Conservation (phyloP, 2,888 invertebrate species). For the Raillietiella orientalis region DNA sequence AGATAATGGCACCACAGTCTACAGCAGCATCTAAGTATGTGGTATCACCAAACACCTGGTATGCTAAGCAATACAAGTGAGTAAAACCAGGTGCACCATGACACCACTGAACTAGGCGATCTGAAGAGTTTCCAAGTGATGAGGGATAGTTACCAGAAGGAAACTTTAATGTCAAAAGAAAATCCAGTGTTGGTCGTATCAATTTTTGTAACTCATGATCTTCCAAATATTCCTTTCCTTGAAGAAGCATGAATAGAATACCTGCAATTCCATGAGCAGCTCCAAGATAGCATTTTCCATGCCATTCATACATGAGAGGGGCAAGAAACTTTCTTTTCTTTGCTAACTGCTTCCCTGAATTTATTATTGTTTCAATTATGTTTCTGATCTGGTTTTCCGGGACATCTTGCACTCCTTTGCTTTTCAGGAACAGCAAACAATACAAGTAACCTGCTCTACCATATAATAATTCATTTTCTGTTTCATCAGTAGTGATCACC, state of each 20-base stretch:
- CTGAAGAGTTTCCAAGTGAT: conserved; percentile 17
- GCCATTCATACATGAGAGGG: conserved; percentile 57
- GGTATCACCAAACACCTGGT: conserved; percentile 25
- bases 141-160: conserved; percentile 14
- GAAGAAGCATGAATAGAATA: conserved; percentile 45
- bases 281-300: conserved; percentile 50
- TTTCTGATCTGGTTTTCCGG: conserved; percentile 22
- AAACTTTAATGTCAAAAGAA: conserved; percentile 12
- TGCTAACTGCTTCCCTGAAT: conserved; percentile 22
- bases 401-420: conserved; percentile 21
- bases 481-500: too few relatives aligned
- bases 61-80: conserved; percentile 19
- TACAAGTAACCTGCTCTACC: conserved; percentile 53
- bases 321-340: conserved; percentile 6
- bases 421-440: conserved; percentile 23
- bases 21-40: conserved; percentile 31
- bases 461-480: conserved; percentile 60
- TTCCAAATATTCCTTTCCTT: conserved; percentile 18
- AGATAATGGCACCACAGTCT: conserved; percentile 37
- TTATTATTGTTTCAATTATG: conserved; percentile 19
- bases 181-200: conserved; percentile 14
- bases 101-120: conserved; percentile 66
- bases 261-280: conserved; percentile 68
- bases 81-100: conserved; percentile 73
- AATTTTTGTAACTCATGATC: conserved; percentile 8